phyloP scores from a whole-genome alignment of 2,113 vertebrate genomes.

The Saguinus midas region DNA sequence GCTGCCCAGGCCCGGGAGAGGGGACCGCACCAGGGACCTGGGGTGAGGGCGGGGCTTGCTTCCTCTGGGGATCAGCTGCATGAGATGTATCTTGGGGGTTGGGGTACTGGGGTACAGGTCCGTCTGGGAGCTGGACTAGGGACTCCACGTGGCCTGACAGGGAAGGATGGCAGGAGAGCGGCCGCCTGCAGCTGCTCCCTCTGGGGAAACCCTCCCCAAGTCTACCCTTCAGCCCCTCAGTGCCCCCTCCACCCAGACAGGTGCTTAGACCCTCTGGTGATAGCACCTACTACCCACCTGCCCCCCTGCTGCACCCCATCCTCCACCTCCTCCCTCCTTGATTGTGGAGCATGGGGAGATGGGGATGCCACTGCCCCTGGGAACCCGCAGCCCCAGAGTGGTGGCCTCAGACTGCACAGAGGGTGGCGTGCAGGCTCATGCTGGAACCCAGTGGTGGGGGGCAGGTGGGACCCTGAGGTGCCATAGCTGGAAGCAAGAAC shows the following conservation, averaged over 20 bases:
- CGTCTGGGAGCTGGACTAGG: not conserved
- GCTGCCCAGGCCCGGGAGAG: not conserved
- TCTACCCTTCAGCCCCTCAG: not conserved
- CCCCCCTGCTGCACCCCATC: rapidly evolving
- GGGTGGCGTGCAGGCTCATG: not conserved
- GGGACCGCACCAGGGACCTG: rapidly evolving
- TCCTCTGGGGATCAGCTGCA: not conserved
- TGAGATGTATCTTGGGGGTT: not conserved
- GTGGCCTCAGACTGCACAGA: rapidly evolving
- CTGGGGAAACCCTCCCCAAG: not conserved
- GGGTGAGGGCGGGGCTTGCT: no score
- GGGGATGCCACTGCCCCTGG: rapidly evolving
- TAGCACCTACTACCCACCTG: not conserved
- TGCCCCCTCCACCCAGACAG: no score
- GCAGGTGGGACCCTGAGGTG: rapidly evolving
- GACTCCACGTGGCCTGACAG: rapidly evolving
- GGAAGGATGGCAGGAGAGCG: rapidly evolving
- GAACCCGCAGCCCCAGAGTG: not conserved
- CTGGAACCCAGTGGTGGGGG: not conserved
- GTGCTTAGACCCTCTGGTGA: not conserved
- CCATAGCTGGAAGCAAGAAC: not conserved
- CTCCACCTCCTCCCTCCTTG: not conserved
- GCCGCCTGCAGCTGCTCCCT: not conserved
- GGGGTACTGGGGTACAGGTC: not conserved
- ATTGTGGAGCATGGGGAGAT: rapidly evolving